Evolutionary conservation across 2,888 invertebrate genomes (phyloP).

Genomic region (Clitarchus hookeri): DNA sequence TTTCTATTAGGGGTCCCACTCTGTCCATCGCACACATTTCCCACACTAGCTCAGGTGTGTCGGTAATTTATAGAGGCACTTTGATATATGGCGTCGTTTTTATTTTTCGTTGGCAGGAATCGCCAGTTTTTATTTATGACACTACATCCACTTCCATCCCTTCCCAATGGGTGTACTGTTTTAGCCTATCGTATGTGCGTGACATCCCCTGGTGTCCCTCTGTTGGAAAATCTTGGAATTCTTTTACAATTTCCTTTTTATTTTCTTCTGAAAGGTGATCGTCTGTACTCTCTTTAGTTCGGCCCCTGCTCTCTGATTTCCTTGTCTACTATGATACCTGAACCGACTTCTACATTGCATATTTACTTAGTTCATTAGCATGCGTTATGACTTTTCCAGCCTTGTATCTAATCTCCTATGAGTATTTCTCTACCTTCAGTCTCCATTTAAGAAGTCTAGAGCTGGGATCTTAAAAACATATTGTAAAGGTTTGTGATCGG

Average conservation of each 20-base stretch:
- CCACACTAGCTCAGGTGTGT: not conserved
- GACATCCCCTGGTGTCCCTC: not conserved
- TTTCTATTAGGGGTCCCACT: not conserved
- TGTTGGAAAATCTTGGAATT: not conserved
- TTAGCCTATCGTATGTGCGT: not conserved
- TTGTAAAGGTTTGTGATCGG: conserved; percentile 50
- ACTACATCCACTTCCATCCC: not conserved
- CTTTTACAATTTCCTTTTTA: not conserved
- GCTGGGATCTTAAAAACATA: conserved; percentile 50
- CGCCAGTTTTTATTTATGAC: not conserved
- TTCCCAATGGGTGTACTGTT: not conserved
- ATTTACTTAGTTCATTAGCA: conserved; percentile 39
- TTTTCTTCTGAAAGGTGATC: not conserved
- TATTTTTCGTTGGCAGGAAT: not conserved
- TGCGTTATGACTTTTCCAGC: conserved; percentile 48
- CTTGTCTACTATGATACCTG: no score
- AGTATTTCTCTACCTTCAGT: conserved; percentile 46
- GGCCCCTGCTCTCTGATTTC: no score
- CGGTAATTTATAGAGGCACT: not conserved
- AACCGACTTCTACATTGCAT: no score
- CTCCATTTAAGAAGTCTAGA: conserved; percentile 33
- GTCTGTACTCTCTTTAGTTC: no score
- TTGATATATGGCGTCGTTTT: conserved; percentile 21
- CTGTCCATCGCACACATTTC: not conserved
- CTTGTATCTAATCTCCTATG: conserved; percentile 49